A percentile compares a stretch with the other conserved stretches of the same genome.
Conservation (phyloP, 1,140 invertebrate genomes). For the Oncopodura yosiiana region DNA sequence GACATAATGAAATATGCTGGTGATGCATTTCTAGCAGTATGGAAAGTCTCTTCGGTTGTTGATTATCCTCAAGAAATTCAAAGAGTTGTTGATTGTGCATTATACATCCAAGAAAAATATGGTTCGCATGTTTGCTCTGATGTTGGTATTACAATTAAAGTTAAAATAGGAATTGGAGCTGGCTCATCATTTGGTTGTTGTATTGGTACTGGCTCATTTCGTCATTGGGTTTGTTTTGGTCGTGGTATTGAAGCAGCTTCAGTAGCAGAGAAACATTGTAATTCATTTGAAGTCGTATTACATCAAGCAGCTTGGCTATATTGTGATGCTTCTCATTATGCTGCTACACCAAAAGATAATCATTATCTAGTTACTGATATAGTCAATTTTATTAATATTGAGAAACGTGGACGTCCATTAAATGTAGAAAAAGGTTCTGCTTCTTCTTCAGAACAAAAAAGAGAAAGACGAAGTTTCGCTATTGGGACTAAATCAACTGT, state of each 20-base stretch:
- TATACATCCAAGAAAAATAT: slow-evolving; percentile 33
- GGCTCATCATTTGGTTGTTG: slow-evolving; percentile 7
- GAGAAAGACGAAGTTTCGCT: too few species aligned
- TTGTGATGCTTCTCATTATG: background rate
- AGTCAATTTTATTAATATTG: slow-evolving; percentile 15
- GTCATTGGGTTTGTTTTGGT: slow-evolving; percentile 30
- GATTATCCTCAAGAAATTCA: slow-evolving; percentile 11
- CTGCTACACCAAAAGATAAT: background rate
- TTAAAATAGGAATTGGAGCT: slow-evolving; percentile 22
- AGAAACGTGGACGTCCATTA: slow-evolving; percentile 21
- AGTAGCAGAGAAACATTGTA: slow-evolving; percentile 23
- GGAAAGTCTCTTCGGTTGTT: slow-evolving; percentile 5
- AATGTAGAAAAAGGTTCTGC: background rate
- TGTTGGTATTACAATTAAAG: slow-evolving; percentile 27
- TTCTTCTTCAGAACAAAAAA: background rate
- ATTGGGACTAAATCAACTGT: too few species aligned
- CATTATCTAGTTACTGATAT: slow-evolving; percentile 15
- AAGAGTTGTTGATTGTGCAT: slow-evolving; percentile 27
- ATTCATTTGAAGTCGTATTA: slow-evolving; percentile 21
- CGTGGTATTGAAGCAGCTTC: slow-evolving; percentile 23
- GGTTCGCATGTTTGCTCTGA: slow-evolving; percentile 25
- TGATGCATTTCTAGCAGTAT: slow-evolving; percentile 33
- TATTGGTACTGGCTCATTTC: slow-evolving; percentile 21
- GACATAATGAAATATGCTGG: slow-evolving; percentile 35
- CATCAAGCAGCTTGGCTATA: slow-evolving; percentile 8